A percentile compares a stretch with the other conserved stretches of the same genome.
Evolutionary conservation across 2,888 invertebrate species (phyloP).

Genomic region (Volucella inanis): DNA sequence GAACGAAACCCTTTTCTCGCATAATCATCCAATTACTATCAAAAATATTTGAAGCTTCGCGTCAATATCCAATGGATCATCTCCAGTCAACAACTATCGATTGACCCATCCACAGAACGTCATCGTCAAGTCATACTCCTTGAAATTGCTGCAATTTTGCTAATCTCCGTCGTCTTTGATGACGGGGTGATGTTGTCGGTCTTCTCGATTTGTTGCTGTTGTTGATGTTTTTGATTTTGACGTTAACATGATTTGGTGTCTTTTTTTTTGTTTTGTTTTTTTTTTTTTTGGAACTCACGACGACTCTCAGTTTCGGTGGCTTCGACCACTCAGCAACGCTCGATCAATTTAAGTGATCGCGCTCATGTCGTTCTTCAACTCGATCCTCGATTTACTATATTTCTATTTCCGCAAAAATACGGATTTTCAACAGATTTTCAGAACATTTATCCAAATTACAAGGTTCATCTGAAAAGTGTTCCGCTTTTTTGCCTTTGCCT

Average conservation of each 20-base stretch:
- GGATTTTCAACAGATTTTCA: constrained; percentile 36
- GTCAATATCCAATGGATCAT: constrained; percentile 55
- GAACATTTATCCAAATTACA: constrained; percentile 72
- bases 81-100: constrained; percentile 68
- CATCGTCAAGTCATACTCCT: constrained; percentile 47
- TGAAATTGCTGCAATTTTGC: constrained; percentile 69
- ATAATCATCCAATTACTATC: constrained; percentile 68
- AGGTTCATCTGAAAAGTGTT: neutral
- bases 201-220: too few species aligned
- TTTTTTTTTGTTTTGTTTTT: too few species aligned
- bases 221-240: too few species aligned
- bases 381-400: constrained; percentile 40
- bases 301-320: constrained; percentile 28
- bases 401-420: constrained; percentile 63
- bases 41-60: constrained; percentile 52
- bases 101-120: constrained; percentile 54
- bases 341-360: constrained; percentile 70
- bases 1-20: constrained; percentile 11
- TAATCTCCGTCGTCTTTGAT: constrained; percentile 69
- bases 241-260: too few species aligned
- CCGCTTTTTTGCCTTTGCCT: constrained; percentile 31
- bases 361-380: constrained; percentile 38
- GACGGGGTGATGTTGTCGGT: constrained; percentile 11
- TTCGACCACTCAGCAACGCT: constrained; percentile 66
- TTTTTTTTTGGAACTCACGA: neutral